Conservation (phyloP, 2,888 invertebrate species). For the Stenodema calcarata region DNA sequence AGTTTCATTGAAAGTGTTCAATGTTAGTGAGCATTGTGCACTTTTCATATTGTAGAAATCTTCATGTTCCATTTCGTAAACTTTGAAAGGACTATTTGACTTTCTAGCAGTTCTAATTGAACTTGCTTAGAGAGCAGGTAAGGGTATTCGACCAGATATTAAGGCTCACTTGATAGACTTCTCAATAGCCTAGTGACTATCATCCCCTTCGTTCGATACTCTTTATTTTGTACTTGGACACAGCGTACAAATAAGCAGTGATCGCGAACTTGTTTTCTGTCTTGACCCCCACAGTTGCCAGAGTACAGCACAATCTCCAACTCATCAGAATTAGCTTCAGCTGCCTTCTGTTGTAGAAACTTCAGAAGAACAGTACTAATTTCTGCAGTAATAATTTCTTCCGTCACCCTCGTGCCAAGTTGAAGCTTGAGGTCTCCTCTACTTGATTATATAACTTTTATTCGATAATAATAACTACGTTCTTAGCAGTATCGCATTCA, state of each 20-base stretch:
- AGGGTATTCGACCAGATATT: neutral
- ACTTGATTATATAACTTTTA: neutral
- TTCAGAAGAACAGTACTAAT: slow-evolving; percentile 30
- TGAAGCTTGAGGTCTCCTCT: slow-evolving; percentile 52
- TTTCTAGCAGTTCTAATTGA: neutral
- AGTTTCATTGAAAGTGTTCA: neutral
- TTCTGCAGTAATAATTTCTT: slow-evolving; percentile 50
- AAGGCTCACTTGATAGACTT: neutral
- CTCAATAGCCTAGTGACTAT: neutral
- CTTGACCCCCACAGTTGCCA: neutral
- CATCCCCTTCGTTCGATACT: neutral
- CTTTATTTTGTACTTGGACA: neutral
- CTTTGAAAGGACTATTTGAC: neutral
- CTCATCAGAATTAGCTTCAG: neutral
- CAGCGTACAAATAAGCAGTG: neutral
- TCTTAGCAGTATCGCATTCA: too few relatives aligned
- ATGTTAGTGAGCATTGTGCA: neutral
- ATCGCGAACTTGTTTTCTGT: neutral
- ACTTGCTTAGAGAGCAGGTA: neutral
- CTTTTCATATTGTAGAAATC: neutral
- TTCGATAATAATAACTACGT: too few relatives aligned
- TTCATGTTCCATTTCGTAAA: neutral
- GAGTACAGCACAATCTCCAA: slow-evolving; percentile 7
- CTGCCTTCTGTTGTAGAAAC: slow-evolving; percentile 34
- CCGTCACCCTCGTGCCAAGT: slow-evolving; percentile 56